Percentiles rank a stretch among this genome's conserved stretches.
These are phyloP conservation scores for Boleophthalmus pectinirostris DNA, from an alignment of 2,113 vertebrate species.

Conservation along the genomic window DNA sequence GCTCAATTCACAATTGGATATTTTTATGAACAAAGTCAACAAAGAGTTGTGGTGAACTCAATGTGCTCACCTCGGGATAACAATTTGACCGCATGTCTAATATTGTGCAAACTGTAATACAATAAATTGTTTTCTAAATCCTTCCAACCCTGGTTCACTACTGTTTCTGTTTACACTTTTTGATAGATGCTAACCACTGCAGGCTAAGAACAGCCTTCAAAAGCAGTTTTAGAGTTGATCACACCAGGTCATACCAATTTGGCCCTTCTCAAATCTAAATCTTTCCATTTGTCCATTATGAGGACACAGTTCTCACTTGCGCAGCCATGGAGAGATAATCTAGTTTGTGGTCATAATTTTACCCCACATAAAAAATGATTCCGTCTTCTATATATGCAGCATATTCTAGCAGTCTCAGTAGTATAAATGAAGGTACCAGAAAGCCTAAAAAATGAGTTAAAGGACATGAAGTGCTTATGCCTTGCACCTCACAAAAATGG, in stretches of 20 bases:
- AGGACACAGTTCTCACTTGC: neutral
- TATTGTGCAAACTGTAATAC: neutral
- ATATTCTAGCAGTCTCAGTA: neutral
- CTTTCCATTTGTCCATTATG: neutral
- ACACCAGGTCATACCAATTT: neutral
- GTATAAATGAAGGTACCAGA: conserved; percentile 18
- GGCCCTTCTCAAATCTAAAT: neutral
- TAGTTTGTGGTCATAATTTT: neutral
- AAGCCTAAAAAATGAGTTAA: conserved; percentile 35
- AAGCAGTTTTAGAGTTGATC: neutral
- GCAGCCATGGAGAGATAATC: neutral
- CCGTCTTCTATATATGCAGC: neutral
- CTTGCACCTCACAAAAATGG: conserved; percentile 45
- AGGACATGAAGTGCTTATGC: conserved; percentile 29
- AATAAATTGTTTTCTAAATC: too few relatives aligned
- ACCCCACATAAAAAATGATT: neutral
- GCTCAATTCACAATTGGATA: neutral
- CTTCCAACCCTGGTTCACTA: too few relatives aligned
- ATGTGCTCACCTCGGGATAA: too few relatives aligned
- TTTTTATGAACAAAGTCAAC: neutral
- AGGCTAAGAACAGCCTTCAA: neutral
- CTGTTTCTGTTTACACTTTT: neutral
- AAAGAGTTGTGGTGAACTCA: too few relatives aligned
- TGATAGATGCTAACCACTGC: neutral
- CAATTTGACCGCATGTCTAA: neutral